These are phyloP conservation scores for Oxytorus armatus DNA, from an alignment of 2,888 invertebrate species.

Conservation along the genomic window DNA sequence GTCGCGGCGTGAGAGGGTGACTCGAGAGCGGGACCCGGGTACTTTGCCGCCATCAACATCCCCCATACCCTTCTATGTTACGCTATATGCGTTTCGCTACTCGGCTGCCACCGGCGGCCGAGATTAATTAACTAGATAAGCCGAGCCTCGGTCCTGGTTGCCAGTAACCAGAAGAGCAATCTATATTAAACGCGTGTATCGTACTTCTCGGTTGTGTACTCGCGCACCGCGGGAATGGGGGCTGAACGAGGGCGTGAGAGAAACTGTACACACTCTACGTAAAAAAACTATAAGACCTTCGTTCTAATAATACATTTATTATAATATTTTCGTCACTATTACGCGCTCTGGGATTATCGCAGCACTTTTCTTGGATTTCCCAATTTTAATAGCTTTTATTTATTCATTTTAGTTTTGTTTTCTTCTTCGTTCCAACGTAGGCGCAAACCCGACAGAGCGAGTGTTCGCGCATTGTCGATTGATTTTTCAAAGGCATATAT, in stretches of 20 bases:
- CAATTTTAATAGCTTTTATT: no score
- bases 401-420: no score
- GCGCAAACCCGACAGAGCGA: no score
- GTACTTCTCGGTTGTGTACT: conserved; percentile 22
- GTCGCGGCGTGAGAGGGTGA: conserved; percentile 36
- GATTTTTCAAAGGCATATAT: no score
- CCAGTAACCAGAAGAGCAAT: conserved; percentile 59
- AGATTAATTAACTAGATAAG: conserved; percentile 84
- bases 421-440: no score
- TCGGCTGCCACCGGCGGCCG: conserved; percentile 75
- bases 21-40: conserved; percentile 38
- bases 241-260: conserved; percentile 46
- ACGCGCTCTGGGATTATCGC: no score
- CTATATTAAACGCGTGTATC: conserved; percentile 43
- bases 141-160: conserved; percentile 54
- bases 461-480: no score
- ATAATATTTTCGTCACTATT: no score
- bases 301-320: no score
- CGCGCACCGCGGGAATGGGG: conserved; percentile 38
- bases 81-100: conserved; percentile 55
- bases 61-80: conserved; percentile 6
- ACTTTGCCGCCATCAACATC: conserved; percentile 46
- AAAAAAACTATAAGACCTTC: no score
- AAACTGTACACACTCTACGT: conserved; percentile 7
- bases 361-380: no score